A percentile compares a stretch with the other conserved stretches of the same genome.
Evolutionary conservation across 2,113 vertebrate genomes (phyloP).

Genomic region (Otolemur garnettii): DNA sequence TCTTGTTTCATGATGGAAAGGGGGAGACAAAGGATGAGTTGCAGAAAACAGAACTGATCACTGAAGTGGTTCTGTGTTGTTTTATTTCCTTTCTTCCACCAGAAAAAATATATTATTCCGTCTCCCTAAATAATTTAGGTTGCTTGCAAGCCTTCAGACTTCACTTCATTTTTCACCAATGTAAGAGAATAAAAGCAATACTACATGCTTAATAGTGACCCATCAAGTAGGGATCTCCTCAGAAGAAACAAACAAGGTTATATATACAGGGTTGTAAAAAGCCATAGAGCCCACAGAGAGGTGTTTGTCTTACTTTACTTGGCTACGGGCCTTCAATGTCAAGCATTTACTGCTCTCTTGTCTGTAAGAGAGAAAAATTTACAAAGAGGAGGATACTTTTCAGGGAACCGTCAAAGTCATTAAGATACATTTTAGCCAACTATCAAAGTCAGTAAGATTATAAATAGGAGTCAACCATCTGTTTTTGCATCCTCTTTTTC

Average conservation of each 20-base stretch:
- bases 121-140: not conserved
- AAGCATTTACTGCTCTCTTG: not conserved
- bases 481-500: not conserved
- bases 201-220: not conserved
- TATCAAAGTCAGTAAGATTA: constrained; percentile 18
- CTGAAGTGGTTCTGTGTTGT: not conserved
- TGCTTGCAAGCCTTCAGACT: not conserved
- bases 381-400: not conserved
- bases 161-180: not conserved
- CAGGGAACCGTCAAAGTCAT: not conserved
- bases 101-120: not conserved
- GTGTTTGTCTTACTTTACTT: not conserved
- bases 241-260: not conserved
- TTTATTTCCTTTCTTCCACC: not conserved
- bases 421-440: not conserved
- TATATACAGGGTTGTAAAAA: not conserved
- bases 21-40: not conserved
- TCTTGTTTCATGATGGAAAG: not conserved
- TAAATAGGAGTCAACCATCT: constrained; percentile 21
- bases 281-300: not conserved
- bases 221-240: not conserved
- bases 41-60: not conserved
- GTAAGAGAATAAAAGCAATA: not conserved
- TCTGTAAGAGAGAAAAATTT: not conserved
- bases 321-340: not conserved